These are phyloP conservation scores for Psix sp. DNA, from an alignment of 1,140 invertebrate species.

Conservation along the genomic window DNA sequence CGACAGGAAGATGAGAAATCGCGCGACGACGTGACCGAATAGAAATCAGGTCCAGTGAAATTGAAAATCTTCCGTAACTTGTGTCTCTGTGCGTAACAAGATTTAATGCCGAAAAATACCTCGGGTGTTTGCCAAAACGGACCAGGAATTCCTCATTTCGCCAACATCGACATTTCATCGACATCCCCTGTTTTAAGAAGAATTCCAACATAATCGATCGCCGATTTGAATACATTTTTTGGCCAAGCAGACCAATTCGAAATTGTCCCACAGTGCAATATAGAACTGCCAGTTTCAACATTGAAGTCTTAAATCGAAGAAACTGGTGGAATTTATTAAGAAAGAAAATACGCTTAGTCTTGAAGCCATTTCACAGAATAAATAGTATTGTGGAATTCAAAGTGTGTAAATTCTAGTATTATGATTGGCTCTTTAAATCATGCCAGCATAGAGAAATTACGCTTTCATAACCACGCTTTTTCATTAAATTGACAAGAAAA, in stretches of 20 bases:
- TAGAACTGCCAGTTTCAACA: not conserved
- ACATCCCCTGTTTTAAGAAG: conserved; percentile 5
- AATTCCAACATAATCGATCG: conserved; percentile 37
- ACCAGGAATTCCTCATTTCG: conserved; percentile 36
- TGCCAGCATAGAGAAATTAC: too few species aligned
- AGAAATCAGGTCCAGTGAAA: conserved; percentile 22
- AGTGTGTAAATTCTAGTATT: too few species aligned
- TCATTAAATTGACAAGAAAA: too few species aligned
- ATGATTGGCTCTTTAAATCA: too few species aligned
- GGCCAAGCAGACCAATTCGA: not conserved
- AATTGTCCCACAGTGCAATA: not conserved
- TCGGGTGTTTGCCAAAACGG: conserved; percentile 18
- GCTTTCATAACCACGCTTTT: too few species aligned
- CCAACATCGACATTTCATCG: conserved; percentile 32
- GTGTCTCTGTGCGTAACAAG: conserved; percentile 27
- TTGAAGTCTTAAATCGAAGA: not conserved
- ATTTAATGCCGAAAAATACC: conserved; percentile 41
- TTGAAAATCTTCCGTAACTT: conserved; percentile 49
- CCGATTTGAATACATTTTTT: conserved; percentile 33
- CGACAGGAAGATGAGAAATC: conserved; percentile 7
- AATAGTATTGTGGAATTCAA: too few species aligned
- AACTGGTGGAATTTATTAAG: too few species aligned
- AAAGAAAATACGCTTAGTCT: too few species aligned
- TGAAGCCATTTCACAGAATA: too few species aligned
- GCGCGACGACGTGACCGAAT: conserved; percentile 2